phyloP scores from a whole-genome alignment of 2,888 invertebrate species.

The Eucriotettix oculatus region DNA sequence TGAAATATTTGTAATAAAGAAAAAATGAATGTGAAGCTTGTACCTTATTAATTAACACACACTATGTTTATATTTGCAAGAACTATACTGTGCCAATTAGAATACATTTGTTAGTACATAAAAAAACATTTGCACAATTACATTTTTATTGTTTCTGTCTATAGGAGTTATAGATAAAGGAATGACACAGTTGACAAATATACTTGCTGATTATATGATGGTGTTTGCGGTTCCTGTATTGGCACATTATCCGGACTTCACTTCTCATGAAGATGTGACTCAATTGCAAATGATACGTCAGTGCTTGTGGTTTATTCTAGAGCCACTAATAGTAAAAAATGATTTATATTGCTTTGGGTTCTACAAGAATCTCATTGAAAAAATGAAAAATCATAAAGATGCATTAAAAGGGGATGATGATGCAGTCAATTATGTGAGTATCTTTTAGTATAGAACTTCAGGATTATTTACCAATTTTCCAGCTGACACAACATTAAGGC shows the following conservation, averaged over 20 bases:
- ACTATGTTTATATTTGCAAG: too few relatives aligned
- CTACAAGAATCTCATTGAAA: constrained; percentile 82
- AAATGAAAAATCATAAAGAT: constrained; percentile 89
- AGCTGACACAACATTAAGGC: background rate
- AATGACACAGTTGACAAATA: constrained; percentile 62
- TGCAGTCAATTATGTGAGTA: constrained; percentile 60
- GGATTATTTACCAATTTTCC: background rate
- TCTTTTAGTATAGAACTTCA: constrained; percentile 1
- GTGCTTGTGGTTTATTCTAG: constrained; percentile 86
- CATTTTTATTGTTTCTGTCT: background rate
- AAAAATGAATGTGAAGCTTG: too few relatives aligned
- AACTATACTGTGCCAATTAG: too few relatives aligned
- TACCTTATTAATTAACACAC: too few relatives aligned
- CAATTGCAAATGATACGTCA: constrained; percentile 68
- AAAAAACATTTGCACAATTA: too few relatives aligned
- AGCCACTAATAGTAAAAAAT: constrained; percentile 82
- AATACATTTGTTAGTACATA: too few relatives aligned
- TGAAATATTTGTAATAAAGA: too few relatives aligned
- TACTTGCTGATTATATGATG: constrained; percentile 92
- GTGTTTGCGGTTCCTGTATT: constrained; percentile 92
- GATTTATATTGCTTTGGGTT: constrained; percentile 92
- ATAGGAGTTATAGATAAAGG: constrained; percentile 43
- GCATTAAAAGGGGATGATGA: constrained; percentile 72
- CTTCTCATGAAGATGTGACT: constrained; percentile 53
- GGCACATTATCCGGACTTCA: constrained; percentile 80